These are phyloP conservation scores for Penaeus chinensis DNA, from an alignment of 1,140 invertebrate species.

Conservation along the genomic window DNA sequence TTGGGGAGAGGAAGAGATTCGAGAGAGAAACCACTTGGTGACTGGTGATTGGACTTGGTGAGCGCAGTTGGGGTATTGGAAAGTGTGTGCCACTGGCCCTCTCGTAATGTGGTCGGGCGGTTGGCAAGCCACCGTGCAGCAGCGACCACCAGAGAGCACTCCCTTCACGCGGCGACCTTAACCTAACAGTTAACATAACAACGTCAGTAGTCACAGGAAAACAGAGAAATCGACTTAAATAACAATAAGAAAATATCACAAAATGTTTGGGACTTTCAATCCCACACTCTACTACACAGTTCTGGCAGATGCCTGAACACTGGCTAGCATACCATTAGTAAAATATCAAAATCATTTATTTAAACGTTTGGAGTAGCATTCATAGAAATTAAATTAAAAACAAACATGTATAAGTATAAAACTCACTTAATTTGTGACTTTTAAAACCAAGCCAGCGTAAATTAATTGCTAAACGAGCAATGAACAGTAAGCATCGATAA, in stretches of 20 bases:
- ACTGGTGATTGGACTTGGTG: not conserved
- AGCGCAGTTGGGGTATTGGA: not conserved
- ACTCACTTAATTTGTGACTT: slow-evolving; percentile 63
- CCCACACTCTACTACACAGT: slow-evolving; percentile 60
- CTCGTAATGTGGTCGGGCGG: not conserved
- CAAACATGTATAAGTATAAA: slow-evolving; percentile 62
- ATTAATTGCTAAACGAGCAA: slow-evolving; percentile 56
- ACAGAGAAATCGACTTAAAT: slow-evolving; percentile 64
- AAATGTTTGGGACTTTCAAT: slow-evolving; percentile 62
- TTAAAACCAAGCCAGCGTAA: slow-evolving; percentile 63
- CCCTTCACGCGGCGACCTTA: slow-evolving; percentile 57
- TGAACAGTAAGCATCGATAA: slow-evolving; percentile 59
- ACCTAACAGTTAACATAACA: slow-evolving; percentile 64
- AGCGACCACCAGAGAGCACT: slow-evolving; percentile 41
- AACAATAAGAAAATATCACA: slow-evolving; percentile 65
- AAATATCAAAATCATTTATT: slow-evolving; percentile 63
- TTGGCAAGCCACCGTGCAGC: slow-evolving; percentile 28
- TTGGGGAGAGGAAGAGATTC: too few species aligned
- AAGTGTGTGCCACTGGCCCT: slow-evolving; percentile 11
- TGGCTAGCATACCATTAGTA: slow-evolving; percentile 61
- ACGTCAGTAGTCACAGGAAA: slow-evolving; percentile 65
- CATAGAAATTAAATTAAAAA: slow-evolving; percentile 62
- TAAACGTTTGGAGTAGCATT: slow-evolving; percentile 59
- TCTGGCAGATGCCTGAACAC: slow-evolving; percentile 28
- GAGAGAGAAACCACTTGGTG: not conserved